Evolutionary conservation across 2,888 invertebrate species (phyloP), one percentile per base, ranked within the genome.

Genomic region (Ornithoptera priamus): DNA sequence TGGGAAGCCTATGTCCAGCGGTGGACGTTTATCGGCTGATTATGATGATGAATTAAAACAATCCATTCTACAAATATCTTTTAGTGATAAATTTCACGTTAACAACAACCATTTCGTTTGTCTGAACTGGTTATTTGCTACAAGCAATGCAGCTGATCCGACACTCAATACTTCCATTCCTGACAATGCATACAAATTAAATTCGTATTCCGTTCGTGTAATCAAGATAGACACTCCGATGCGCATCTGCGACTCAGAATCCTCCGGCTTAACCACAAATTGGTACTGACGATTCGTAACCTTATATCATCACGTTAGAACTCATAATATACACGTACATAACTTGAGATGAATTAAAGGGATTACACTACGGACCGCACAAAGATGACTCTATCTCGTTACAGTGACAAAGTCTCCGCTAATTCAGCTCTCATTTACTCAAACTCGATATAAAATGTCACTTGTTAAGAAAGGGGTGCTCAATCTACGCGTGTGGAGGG

Each of bases 201-300:
- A 88, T 90, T 89, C 82, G 83, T 83, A 86, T 85, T 85, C 85
- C 76, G 81, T 82, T 80, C 83, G 78, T 82, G 85, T 89, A 90
- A 91, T 88, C 88, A 90, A 86, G 82, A 80, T 81, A 85, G 90
- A 88, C 89, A 86, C 81, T 86, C 83, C 78, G 81, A 79, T 85
- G 85, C 86, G 85, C 91, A 91, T 89, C 90, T 90, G 91, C 77
- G 86, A 73, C 81, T 80, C 76, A 71, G 68, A 72, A 74, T 74
- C 74, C 76, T 76, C 77, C 76, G 77, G 77, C 69, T 73, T 70
- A 65, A 70, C 53, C 42, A 22, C 57, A 20, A 60, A 24, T 15
- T 24, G 50, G 42, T 18, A 46, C 63, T 71, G 65, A 57, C 69
- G 64, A 82, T 75, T 78, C 65, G 76, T 73, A 73, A 77, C 81